These are phyloP conservation scores for Melanotaenia trifasciata DNA, from an alignment of 2,797 vertebrate species.

Conservation along the genomic window DNA sequence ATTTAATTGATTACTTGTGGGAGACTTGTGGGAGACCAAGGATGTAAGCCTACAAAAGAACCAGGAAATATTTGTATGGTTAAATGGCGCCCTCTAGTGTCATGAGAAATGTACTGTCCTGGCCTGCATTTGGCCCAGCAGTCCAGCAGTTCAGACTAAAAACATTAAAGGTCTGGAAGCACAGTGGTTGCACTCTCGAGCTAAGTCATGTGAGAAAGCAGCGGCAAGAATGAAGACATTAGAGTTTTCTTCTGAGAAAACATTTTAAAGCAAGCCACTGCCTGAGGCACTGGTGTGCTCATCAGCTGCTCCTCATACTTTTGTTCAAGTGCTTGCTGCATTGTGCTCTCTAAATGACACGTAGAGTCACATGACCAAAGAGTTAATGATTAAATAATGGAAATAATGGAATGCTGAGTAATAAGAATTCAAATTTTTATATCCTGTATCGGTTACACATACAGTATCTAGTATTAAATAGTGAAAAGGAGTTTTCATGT, in stretches of 20 bases:
- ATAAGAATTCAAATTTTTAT: no score
- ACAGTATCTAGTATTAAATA: neutral
- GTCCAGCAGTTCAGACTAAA: neutral
- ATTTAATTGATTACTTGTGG: neutral
- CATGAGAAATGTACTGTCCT: neutral
- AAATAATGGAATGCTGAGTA: neutral
- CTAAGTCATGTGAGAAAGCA: constrained; percentile 24
- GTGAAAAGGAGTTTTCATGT: neutral
- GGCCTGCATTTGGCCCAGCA: no score
- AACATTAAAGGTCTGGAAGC: neutral
- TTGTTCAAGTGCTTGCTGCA: constrained; percentile 2
- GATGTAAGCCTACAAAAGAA: no score
- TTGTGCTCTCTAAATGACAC: no score
- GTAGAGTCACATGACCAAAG: neutral
- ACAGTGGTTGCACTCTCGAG: neutral
- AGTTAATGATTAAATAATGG: neutral
- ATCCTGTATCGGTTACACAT: no score
- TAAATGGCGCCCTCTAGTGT: constrained; percentile 53
- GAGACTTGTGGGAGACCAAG: no score
- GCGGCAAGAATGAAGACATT: neutral
- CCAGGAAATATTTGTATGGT: neutral
- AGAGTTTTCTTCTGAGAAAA: neutral
- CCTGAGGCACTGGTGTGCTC: neutral
- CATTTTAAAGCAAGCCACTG: neutral
- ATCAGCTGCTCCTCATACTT: constrained; percentile 28